Evolutionary conservation across 2,113 vertebrate species (phyloP), one percentile per base, ranked within the genome.

Genomic region (Montifringilla adamsi): DNA sequence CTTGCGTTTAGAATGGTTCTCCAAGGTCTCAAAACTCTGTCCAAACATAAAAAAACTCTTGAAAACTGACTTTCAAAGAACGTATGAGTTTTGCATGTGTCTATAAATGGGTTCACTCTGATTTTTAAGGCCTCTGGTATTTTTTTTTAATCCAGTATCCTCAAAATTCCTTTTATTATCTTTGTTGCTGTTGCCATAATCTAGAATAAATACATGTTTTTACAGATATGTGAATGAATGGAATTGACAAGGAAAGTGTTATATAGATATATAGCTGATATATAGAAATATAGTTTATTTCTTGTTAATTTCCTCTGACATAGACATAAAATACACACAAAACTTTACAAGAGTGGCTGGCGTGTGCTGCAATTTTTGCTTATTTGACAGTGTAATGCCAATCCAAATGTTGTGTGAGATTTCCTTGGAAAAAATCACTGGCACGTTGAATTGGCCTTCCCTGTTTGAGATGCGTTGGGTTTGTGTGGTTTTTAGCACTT

Each of bases 41-140:
- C 52, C 28, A 47, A 30, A 43, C 31, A 30, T 43, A 7, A 49
- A 52, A 31, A 15, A 30, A 68, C 17, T 8, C 56, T 7, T 22
- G 53, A 64, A 87, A 79, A 46, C 8, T 4, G 8, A 37, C 55
- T 66, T 85, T 69, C 4, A 31, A 69, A 66, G 62, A 58, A 49
- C 2, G 0, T 2, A 8, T 0, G 1, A 56, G 53, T 73, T 91
- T 74, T 74, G 33, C 35, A 18, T 77, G 15, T 12, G 7, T 31
- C 20, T 49, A 23, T 21, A 68, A 72, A 53, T 13, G 22, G 8
- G 35, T 35, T 91, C 10, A 5, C 9, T 2, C 14, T 39, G 70
- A 86, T 23, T 64, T 82, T 50, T 59, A 79, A 68, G 13, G 37
- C 55, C 13, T 75, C 30, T 31, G 2, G 0, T 24, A 19, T 24